Evolutionary conservation across 2,797 vertebrate genomes (phyloP).

Genomic region (Zalophus californianus): DNA sequence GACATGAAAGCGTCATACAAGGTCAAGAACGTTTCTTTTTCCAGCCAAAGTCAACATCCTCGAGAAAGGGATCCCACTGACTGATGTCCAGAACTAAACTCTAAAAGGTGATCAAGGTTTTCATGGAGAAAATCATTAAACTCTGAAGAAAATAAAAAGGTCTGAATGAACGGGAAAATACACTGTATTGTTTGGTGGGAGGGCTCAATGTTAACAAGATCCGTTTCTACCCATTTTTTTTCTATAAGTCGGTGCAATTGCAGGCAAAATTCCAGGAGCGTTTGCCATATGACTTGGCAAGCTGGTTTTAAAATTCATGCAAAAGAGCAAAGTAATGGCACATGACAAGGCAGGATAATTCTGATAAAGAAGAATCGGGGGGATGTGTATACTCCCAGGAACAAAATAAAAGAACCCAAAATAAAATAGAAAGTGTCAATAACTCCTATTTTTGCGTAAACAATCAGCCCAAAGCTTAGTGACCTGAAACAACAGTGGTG

Average conservation of each 20-base stretch:
- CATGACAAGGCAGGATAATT: accelerated
- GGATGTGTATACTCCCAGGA: accelerated
- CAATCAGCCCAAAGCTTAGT: neutral
- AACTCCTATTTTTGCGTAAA: neutral
- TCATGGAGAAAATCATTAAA: neutral
- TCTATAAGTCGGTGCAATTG: neutral
- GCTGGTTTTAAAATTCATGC: neutral
- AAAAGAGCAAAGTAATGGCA: neutral
- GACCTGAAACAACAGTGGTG: neutral
- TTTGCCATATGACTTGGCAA: neutral
- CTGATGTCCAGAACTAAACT: neutral
- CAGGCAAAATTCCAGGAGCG: neutral
- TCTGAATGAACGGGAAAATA: neutral
- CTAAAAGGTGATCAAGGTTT: neutral
- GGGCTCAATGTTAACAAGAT: too few species aligned
- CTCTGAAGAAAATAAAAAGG: neutral
- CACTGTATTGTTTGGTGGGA: neutral
- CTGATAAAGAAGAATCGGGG: neutral
- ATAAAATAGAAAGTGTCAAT: accelerated
- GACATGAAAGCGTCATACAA: accelerated
- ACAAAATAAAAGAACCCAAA: neutral
- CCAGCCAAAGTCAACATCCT: accelerated
- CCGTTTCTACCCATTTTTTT: neutral
- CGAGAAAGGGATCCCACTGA: neutral
- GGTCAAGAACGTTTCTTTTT: neutral